Evolutionary conservation across 2,113 vertebrate species (phyloP), one percentile per base, ranked within the genome.

Genomic region (Oreotragus oreotragus): DNA sequence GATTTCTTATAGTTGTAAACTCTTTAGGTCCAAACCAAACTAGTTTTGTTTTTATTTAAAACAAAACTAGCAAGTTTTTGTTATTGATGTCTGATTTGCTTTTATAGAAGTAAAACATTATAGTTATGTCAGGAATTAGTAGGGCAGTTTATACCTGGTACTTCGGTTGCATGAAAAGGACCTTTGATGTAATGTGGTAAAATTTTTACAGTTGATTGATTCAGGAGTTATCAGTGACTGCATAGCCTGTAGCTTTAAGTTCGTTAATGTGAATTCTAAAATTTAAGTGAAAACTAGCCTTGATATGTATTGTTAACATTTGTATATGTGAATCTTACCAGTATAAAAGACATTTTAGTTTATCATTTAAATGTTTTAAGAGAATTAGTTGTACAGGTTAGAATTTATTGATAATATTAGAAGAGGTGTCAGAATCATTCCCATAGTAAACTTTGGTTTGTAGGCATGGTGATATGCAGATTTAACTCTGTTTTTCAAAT

Each of bases 111-210:
- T 16, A 28, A 94, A 77, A 57, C 6, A 66, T 88, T 39, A 70
- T 45, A 88, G 43, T 91, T 90, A 77, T 25, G 51, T 79, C 23
- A 58, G n/a, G 19, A 66, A 51, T 30, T 36, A 15, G 16, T 62
- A 43, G 70, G 30, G 33, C 64, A 19, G 28, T 95, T 96, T 96
- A 94, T 62, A 84, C 11, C 27, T 90, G 58, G 25, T 33, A 45
- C 19, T 66, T 95, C 51, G 19, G 16, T 96, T 97, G 39, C 51
- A 66, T 97, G 81, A 80, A 96, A 27, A 97, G 33, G 39, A 53
- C 93, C 92, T 94, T 90, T 96, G 30, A 60, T 96, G 1, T 84
- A 90, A 73, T 79, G 10, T 91, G 85, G 33, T 49, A 94, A 55
- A 70, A 91, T 58, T 95, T 51, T 93, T 57, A 86, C 23, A 70